Base-by-base conservation (phyloP, 2,888 invertebrate species). In the Acanthoscelides obtectus region DNA sequence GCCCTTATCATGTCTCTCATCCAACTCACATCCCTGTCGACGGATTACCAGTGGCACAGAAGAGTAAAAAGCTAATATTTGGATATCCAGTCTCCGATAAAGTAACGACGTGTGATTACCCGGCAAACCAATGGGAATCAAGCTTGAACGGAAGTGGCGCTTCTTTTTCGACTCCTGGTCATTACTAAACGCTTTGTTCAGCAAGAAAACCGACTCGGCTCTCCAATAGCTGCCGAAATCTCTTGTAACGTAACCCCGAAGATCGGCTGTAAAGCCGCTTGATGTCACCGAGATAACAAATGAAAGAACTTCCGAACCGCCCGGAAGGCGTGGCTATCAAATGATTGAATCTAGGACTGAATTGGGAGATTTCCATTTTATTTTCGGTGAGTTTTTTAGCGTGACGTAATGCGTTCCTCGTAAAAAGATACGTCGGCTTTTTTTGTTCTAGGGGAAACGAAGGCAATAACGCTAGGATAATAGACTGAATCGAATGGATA, bases 171-270 rank as follows among this genome's bases (percentile, higher is more conserved):
- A 22, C 69, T 65, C 66, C 76, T 79, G 84, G 84, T 83, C 84
- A 84, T 85, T 84, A 85, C 82, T 83, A 85, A 85, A 84, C 85
- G 84, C 84, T 84, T 83, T 82, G 83, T 83, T 84, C 84, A 85
- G 85, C 85, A 84, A 82, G 83, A 83, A 83, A 82, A 79, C 77
- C 79, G 75, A 79, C 78, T 80, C 78, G 77, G 79, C 45, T 45
- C 79, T 79, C 81, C 81, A 82, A 81, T 82, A 81, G 82, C 80
- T 81, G 81, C 80, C 81, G 82, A 83, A 83, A 82, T 83, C 83
- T 81, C 81, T 80, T 83, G 82, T 83, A 82, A 83, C 80, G 80
- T 81, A 79, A 81, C 80, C 79, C 78, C 80, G 81, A 81, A 81
- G 81, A 81, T 82, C 80, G 80, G 80, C 78, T 79, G 77, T 76